Conservation (phyloP, 2,888 invertebrate genomes). For the Orthosia incerta region DNA sequence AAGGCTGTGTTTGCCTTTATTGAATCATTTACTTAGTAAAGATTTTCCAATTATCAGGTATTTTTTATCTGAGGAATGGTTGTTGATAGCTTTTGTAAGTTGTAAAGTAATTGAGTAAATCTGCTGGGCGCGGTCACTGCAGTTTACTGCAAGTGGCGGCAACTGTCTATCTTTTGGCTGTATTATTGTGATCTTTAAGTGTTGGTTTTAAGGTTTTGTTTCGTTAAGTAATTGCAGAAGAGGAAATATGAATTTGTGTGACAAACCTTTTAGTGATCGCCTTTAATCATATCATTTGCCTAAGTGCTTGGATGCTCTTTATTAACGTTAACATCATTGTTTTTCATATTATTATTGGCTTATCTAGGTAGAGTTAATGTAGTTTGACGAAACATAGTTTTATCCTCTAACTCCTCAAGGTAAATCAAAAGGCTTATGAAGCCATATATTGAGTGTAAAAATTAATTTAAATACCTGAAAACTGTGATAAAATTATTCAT, state of each 20-base stretch:
- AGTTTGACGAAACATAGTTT: neutral
- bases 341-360: too few relatives aligned
- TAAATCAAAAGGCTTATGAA: neutral
- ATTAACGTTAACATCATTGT: too few relatives aligned
- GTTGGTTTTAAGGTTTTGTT: neutral
- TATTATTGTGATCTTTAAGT: slow-evolving; percentile 5
- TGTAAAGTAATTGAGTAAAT: slow-evolving; percentile 43
- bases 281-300: neutral
- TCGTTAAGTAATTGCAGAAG: neutral
- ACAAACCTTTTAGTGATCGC: neutral
- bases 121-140: slow-evolving; percentile 28
- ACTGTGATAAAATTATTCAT: too few relatives aligned
- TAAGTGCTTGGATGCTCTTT: too few relatives aligned
- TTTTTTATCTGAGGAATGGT: too few relatives aligned
- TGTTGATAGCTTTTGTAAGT: slow-evolving; percentile 11
- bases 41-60: too few relatives aligned
- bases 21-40: too few relatives aligned
- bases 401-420: neutral
- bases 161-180: neutral
- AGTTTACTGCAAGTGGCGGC: slow-evolving; percentile 6
- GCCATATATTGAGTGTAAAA: too few relatives aligned
- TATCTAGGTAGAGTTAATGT: too few relatives aligned
- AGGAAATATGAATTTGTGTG: too few relatives aligned
- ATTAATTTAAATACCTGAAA: too few relatives aligned
- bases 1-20: too few relatives aligned